Base-by-base conservation (phyloP, 2,113 vertebrate species). In the Saguinus imperator region DNA sequence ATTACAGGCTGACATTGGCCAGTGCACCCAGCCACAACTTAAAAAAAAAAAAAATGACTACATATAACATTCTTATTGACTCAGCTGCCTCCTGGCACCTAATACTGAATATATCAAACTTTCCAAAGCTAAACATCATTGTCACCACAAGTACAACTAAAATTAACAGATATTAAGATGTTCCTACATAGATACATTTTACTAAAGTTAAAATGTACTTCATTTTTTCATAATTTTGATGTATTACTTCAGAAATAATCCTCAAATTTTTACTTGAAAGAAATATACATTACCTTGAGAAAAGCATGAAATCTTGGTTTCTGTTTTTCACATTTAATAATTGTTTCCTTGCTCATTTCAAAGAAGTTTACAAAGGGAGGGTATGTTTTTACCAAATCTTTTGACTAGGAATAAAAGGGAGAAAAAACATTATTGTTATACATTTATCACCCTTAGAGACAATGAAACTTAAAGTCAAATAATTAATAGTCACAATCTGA, bases 311-410 rank as follows among this genome's bases (percentile, higher is more conserved):
- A 99, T 81, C 99, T 99, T 40, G 99, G 99, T 95, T 99, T 99
- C 98, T 99, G 99, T 98, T 99, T 99, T 98, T 99, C 99, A 98
- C 99, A 99, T 83, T 98, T 99, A 94, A 99, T 99, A 98, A 99
- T 99, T 1, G 99, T 99, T 98, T 99, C 99, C 97, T 99, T 99
- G 98, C 99, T 99, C 99, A 99, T 99, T 99, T 99, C 99, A 96
- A 99, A 99, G 95, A 99, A 99, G 98, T 99, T 99, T 98, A 99
- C 99, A 98, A 99, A 99, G 0, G 99, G 99, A 50, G 99, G 99
- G 75, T 99, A 99, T 25, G 99, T 99, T 98, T 99, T 99, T 95
- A 99, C 98, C 98, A 99, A 99, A 97, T 99, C 99, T 98, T 99
- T 99, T 70, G 99, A 99, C 99, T 99, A 98, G 85, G 97, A 97